phyloP scores from a whole-genome alignment of 2,888 invertebrate species.

The Rhogogaster chlorosoma region DNA sequence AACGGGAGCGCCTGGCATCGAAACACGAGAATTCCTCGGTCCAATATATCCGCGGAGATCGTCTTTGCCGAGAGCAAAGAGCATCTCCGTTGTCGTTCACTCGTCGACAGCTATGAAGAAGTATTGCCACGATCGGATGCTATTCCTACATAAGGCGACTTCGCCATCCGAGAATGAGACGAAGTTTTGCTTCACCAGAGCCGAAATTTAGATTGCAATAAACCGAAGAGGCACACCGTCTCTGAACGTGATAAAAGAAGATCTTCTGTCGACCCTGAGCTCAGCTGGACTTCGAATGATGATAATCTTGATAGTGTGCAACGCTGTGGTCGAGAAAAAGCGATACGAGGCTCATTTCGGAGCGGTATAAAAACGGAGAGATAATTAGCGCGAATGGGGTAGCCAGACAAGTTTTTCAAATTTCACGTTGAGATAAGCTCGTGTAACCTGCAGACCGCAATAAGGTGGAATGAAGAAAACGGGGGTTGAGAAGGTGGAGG shows the following conservation, averaged over 20 bases:
- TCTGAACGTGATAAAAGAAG: not conserved
- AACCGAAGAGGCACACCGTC: not conserved
- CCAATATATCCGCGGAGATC: constrained; percentile 59
- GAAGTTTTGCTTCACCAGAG: not conserved
- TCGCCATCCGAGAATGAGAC: not conserved
- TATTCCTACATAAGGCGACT: not conserved
- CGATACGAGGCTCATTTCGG: not conserved
- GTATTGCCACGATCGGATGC: not conserved
- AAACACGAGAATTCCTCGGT: constrained; percentile 56
- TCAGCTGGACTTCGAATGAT: not conserved
- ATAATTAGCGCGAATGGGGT: constrained; percentile 21
- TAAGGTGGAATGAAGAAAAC: not conserved
- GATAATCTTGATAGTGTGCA: not conserved
- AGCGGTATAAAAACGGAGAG: not conserved
- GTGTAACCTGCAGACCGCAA: constrained; percentile 2
- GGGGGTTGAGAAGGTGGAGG: not conserved
- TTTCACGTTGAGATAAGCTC: constrained; percentile 12
- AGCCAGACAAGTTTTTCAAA: not conserved
- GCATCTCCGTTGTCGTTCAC: not conserved
- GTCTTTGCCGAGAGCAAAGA: constrained; percentile 28
- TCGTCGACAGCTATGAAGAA: not conserved
- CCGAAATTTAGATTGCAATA: not conserved
- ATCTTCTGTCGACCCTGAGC: not conserved
- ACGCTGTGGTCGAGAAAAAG: not conserved
- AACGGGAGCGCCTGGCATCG: constrained; percentile 45